phyloP scores from a whole-genome alignment of 2,113 vertebrate species.

The Epinephelus moara region DNA sequence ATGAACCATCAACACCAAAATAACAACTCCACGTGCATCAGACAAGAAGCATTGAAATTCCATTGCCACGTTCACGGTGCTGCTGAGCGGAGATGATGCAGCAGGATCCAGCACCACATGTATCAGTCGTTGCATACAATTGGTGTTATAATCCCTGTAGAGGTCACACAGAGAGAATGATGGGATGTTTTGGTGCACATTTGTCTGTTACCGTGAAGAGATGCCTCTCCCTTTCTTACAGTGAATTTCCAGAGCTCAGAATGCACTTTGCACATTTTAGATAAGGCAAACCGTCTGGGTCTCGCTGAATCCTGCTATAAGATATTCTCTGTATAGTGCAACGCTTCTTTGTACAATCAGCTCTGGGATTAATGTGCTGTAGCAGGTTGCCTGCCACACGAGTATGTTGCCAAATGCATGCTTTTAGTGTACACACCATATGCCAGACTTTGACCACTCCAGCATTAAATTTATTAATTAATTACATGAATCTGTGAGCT shows the following conservation, averaged over 20 bases:
- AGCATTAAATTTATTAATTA: conserved; percentile 3
- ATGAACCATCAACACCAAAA: conserved; percentile 34
- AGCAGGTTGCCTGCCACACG: conserved; percentile 5
- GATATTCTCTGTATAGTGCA: conserved; percentile 50
- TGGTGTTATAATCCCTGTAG: conserved; percentile 68
- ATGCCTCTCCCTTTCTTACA: conserved; percentile 30
- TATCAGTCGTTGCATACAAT: conserved; percentile 51
- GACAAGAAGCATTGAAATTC: conserved; percentile 36
- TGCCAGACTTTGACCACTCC: conserved; percentile 1
- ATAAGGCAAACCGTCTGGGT: conserved; percentile 53
- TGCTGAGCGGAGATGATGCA: conserved; percentile 55
- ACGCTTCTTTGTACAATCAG: conserved; percentile 34
- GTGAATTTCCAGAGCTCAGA: conserved; percentile 56
- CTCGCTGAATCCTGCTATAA: conserved; percentile 22
- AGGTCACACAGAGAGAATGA: conserved; percentile 58
- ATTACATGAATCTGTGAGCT: conserved; percentile 14
- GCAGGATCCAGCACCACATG: conserved; percentile 48
- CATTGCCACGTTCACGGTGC: conserved; percentile 15
- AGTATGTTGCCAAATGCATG: conserved; percentile 12
- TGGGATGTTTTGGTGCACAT: conserved; percentile 63
- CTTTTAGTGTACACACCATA: conserved; percentile 8
- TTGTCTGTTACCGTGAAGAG: conserved; percentile 42
- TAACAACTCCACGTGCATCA: conserved; percentile 35
- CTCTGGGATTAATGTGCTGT: conserved; percentile 39
- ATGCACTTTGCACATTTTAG: conserved; percentile 54